These are phyloP conservation scores for Macaria liturata DNA, from an alignment of 2,888 invertebrate genomes.

Conservation along the genomic window DNA sequence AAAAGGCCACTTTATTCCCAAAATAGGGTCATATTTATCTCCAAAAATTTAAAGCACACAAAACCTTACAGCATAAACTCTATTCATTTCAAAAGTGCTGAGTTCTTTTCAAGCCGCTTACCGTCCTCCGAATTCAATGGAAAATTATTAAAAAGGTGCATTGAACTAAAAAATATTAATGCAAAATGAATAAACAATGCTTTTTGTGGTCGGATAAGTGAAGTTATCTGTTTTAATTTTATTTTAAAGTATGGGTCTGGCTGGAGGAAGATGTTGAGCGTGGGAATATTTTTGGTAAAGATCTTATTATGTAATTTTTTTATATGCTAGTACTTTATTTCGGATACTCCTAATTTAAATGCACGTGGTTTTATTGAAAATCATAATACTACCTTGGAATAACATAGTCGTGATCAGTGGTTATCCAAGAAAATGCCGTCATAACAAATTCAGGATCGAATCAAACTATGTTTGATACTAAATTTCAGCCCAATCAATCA, in stretches of 20 bases:
- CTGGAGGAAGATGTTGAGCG: background rate
- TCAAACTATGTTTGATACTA: too few relatives aligned
- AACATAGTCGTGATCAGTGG: too few relatives aligned
- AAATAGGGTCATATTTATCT: constrained; percentile 16
- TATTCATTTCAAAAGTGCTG: constrained; percentile 14
- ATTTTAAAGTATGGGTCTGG: too few relatives aligned
- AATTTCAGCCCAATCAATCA: too few relatives aligned
- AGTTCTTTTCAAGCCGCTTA: constrained; percentile 20
- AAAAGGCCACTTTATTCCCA: constrained; percentile 2
- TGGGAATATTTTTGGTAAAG: background rate
- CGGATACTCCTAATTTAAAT: too few relatives aligned
- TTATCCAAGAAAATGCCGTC: too few relatives aligned
- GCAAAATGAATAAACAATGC: constrained; percentile 20
- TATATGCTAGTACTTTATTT: too few relatives aligned
- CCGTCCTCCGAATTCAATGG: constrained; percentile 15
- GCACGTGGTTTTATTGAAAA: too few relatives aligned
- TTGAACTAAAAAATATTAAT: constrained; percentile 19
- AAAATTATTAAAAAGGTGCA: constrained; percentile 21
- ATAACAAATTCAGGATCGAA: too few relatives aligned
- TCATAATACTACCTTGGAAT: too few relatives aligned
- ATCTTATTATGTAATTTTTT: too few relatives aligned
- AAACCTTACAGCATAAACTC: constrained; percentile 8
- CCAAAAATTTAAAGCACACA: constrained; percentile 20
- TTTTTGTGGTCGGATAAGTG: constrained; percentile 6
- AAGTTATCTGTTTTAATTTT: background rate